Evolutionary conservation across 2,113 vertebrate species (phyloP).

Genomic region (Lepus americanus): DNA sequence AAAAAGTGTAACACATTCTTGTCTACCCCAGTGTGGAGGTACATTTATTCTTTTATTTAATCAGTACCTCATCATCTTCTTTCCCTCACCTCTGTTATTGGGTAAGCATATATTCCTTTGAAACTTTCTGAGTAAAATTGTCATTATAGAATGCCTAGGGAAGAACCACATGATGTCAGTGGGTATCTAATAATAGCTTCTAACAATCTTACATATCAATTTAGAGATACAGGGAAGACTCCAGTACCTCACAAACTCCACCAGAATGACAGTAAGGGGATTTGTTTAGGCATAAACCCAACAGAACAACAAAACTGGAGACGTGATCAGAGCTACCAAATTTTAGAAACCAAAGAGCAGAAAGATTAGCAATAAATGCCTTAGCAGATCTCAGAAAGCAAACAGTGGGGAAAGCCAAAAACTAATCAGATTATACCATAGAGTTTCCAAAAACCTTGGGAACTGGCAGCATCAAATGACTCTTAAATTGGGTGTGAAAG

Average conservation of each 20-base stretch:
- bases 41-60: background rate
- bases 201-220: background rate
- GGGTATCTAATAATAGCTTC: background rate
- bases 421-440: conserved; percentile 53
- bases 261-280: background rate
- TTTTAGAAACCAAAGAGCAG: conserved; percentile 17
- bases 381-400: conserved; percentile 36
- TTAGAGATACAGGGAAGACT: background rate
- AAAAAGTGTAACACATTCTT: background rate
- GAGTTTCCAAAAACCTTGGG: conserved; percentile 37
- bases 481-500: background rate
- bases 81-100: background rate
- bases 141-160: background rate
- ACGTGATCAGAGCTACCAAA: background rate
- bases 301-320: conserved; percentile 2
- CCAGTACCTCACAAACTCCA: background rate
- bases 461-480: background rate
- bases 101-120: background rate
- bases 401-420: conserved; percentile 19
- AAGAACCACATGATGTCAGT: background rate
- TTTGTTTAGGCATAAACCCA: background rate
- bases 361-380: conserved; percentile 53
- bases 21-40: background rate
- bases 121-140: background rate
- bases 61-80: background rate